phyloP scores from a whole-genome alignment of 2,888 invertebrate genomes.

The Drosophila vallismaia region DNA sequence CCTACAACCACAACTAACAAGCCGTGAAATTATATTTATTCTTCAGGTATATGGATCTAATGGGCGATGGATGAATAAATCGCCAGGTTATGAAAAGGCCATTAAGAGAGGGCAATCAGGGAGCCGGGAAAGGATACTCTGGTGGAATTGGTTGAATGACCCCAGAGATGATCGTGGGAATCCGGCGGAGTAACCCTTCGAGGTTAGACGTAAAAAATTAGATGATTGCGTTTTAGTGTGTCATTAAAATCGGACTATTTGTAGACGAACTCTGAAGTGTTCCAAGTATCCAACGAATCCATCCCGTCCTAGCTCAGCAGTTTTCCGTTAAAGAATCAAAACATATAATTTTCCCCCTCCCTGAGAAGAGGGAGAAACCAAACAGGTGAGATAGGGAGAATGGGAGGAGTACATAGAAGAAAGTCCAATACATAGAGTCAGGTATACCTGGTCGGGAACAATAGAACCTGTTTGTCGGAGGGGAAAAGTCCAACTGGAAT shows the following conservation, averaged over 20 bases:
- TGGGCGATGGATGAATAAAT: conserved; percentile 47
- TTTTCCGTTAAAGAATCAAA: conserved; percentile 77
- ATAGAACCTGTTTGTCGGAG: conserved; percentile 70
- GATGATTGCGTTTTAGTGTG: conserved; percentile 69
- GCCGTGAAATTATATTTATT: conserved; percentile 63
- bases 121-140: conserved; percentile 34
- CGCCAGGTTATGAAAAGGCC: conserved; percentile 64
- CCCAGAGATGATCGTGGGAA: conserved; percentile 66
- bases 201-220: conserved; percentile 61
- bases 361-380: conserved; percentile 16
- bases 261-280: conserved; percentile 40
- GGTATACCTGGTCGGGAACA: conserved; percentile 48
- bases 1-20: conserved; percentile 58
- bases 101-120: conserved; percentile 50
- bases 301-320: conserved; percentile 48
- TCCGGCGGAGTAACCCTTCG: conserved; percentile 54
- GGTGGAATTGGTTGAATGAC: conserved; percentile 65
- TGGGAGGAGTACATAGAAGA: conserved; percentile 53
- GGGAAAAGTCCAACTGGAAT: conserved; percentile 73
- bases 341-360: conserved; percentile 71
- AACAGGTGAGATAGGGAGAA: conserved; percentile 30
- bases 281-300: conserved; percentile 33
- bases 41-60: conserved; percentile 33
- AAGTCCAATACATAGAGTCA: conserved; percentile 64
- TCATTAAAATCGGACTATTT: conserved; percentile 72